A percentile compares a stretch with the other conserved stretches of the same genome.
Evolutionary conservation across 2,888 invertebrate species (phyloP).

Genomic region (Agrochola circellaris): DNA sequence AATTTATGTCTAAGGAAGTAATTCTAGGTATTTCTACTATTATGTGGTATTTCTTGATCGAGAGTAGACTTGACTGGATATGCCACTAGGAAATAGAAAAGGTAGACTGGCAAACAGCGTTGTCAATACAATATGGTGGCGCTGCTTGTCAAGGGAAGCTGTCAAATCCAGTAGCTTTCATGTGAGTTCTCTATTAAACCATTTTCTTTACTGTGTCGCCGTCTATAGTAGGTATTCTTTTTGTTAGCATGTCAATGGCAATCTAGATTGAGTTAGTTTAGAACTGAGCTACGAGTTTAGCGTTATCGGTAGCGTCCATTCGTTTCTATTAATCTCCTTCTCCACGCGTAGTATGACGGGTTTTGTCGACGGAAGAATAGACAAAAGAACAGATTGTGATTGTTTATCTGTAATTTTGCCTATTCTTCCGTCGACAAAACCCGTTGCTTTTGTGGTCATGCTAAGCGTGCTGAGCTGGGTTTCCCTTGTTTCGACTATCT

Average conservation of each 20-base stretch:
- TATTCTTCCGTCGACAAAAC: too few species aligned
- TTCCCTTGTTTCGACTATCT: background rate
- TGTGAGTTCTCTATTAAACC: background rate
- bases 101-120: background rate
- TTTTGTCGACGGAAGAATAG: too few species aligned
- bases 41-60: background rate
- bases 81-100: background rate
- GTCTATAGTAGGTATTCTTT: background rate
- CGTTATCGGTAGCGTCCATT: background rate
- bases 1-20: conserved; percentile 39
- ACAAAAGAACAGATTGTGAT: too few species aligned
- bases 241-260: background rate
- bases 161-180: background rate
- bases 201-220: background rate
- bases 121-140: background rate
- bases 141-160: background rate
- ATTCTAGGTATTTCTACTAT: conserved; percentile 27
- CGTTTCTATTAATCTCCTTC: background rate
- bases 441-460: too few species aligned
- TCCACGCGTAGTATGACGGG: too few species aligned
- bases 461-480: background rate
- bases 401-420: too few species aligned
- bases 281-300: background rate
- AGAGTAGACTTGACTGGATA: background rate
- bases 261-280: background rate